Conservation (phyloP, 1,140 invertebrate species). For the Proales similis region DNA sequence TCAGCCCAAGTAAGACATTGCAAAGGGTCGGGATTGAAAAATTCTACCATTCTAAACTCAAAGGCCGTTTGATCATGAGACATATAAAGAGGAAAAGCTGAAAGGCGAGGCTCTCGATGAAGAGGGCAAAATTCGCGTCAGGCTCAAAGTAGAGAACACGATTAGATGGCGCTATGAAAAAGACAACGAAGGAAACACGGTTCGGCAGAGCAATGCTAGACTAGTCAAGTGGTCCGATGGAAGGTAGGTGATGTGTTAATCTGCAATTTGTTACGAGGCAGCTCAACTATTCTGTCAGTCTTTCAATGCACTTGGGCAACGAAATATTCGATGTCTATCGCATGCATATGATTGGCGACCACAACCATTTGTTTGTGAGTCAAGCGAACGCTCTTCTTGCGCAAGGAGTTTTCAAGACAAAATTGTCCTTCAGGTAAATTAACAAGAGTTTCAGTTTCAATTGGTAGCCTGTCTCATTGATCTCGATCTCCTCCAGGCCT, state of each 20-base stretch:
- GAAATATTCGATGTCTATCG: slow-evolving; percentile 37
- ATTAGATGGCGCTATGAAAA: slow-evolving; percentile 27
- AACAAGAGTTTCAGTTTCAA: neutral
- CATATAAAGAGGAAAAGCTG: slow-evolving; percentile 12
- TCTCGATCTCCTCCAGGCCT: neutral
- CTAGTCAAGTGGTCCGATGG: slow-evolving; percentile 38
- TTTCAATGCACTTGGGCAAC: slow-evolving; percentile 27
- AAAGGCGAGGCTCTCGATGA: slow-evolving; percentile 28
- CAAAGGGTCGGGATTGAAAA: neutral
- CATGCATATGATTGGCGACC: slow-evolving; percentile 12
- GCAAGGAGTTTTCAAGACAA: slow-evolving; percentile 33
- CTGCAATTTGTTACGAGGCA: neutral
- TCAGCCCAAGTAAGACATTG: slow-evolving; percentile 9
- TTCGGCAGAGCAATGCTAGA: slow-evolving; percentile 20
- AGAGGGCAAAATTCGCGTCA: slow-evolving; percentile 21
- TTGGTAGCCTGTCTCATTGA: neutral
- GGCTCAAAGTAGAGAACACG: slow-evolving; percentile 33
- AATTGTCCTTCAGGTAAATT: slow-evolving; percentile 25
- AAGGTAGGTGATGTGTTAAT: neutral
- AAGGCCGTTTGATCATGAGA: slow-evolving; percentile 31
- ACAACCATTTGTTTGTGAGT: slow-evolving; percentile 37
- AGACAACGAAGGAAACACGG: slow-evolving; percentile 13
- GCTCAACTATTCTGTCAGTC: neutral
- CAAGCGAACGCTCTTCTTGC: slow-evolving; percentile 22
- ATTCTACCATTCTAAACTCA: neutral